A percentile compares a stretch with the other conserved stretches of the same genome.
These are phyloP conservation scores for Scrobipalpa atriplicella DNA, from an alignment of 2,888 invertebrate genomes.

Conservation along the genomic window DNA sequence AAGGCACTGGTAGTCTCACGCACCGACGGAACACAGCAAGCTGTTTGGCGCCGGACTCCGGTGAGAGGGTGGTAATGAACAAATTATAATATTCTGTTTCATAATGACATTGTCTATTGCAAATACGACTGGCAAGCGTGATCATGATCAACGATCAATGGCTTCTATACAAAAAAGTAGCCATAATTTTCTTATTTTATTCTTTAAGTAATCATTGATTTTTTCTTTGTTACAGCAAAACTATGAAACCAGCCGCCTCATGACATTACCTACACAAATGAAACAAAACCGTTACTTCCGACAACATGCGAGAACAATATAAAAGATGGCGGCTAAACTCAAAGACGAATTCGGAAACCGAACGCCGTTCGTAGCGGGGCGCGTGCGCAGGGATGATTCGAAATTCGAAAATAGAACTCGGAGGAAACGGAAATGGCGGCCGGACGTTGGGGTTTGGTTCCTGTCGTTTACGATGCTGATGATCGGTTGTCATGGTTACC, in stretches of 20 bases:
- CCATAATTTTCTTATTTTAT: too few species aligned
- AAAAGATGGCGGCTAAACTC: slow-evolving; percentile 66
- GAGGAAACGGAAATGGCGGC: slow-evolving; percentile 57
- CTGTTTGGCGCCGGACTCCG: too few species aligned
- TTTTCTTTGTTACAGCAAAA: slow-evolving; percentile 56
- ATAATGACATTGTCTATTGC: too few species aligned
- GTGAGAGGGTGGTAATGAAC: too few species aligned
- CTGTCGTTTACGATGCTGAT: slow-evolving; percentile 56
- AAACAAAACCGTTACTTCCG: slow-evolving; percentile 42
- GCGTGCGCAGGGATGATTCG: slow-evolving; percentile 61
- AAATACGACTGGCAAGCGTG: too few species aligned
- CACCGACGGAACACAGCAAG: too few species aligned
- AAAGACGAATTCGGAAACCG: slow-evolving; percentile 56
- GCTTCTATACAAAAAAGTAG: too few species aligned
- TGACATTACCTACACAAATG: slow-evolving; percentile 52
- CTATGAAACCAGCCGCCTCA: slow-evolving; percentile 42
- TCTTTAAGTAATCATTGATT: neutral
- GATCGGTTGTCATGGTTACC: slow-evolving; percentile 67
- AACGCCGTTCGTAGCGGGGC: slow-evolving; percentile 57
- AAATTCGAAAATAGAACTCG: slow-evolving; percentile 65
- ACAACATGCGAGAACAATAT: slow-evolving; percentile 66
- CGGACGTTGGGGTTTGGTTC: slow-evolving; percentile 64
- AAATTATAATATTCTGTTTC: too few species aligned
- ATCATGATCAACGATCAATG: too few species aligned
- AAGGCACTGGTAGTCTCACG: too few species aligned